Conservation (phyloP, 2,797 vertebrate species). For the Hypotaenidia okinawae region DNA sequence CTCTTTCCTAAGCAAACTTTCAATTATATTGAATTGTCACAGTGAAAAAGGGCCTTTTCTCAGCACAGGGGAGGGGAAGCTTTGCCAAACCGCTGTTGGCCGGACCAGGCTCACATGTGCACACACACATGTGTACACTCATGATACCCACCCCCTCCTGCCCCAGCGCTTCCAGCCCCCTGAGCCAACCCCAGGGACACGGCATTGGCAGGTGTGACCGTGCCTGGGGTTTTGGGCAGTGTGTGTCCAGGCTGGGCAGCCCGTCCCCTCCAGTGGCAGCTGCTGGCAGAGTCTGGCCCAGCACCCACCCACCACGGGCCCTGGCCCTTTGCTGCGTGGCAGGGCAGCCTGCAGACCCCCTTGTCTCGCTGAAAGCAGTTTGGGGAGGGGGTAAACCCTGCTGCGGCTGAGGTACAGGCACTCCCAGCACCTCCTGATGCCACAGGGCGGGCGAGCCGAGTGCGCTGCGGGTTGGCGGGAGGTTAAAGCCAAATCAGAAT, state of each 20-base stretch:
- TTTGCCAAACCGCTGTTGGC: background rate
- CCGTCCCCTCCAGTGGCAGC: too few species aligned
- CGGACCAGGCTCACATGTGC: fast-evolving
- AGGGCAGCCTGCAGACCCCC: too few species aligned
- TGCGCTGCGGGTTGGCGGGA: slow-evolving; percentile 82
- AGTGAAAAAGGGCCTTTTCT: slow-evolving; percentile 29
- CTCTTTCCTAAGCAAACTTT: slow-evolving; percentile 68
- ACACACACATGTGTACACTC: fast-evolving
- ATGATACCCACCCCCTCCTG: background rate
- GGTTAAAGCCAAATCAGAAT: slow-evolving; percentile 84
- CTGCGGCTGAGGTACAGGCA: fast-evolving
- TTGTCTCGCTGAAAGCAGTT: too few species aligned
- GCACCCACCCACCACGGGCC: too few species aligned
- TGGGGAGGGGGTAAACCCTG: background rate
- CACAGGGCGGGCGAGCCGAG: slow-evolving; percentile 82
- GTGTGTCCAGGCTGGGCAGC: too few species aligned
- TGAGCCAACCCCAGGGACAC: fast-evolving
- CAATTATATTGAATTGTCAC: slow-evolving; percentile 70
- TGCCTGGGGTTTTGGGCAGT: too few species aligned
- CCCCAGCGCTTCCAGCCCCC: background rate
- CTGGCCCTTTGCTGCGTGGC: too few species aligned
- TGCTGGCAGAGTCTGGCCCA: too few species aligned
- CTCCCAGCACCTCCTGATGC: slow-evolving; percentile 82
- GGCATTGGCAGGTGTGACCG: too few species aligned
- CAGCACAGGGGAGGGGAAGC: slow-evolving; percentile 13